Evolutionary conservation across 2,888 invertebrate genomes (phyloP), one percentile per base, ranked within the genome.

Genomic region (Molorchus minor): DNA sequence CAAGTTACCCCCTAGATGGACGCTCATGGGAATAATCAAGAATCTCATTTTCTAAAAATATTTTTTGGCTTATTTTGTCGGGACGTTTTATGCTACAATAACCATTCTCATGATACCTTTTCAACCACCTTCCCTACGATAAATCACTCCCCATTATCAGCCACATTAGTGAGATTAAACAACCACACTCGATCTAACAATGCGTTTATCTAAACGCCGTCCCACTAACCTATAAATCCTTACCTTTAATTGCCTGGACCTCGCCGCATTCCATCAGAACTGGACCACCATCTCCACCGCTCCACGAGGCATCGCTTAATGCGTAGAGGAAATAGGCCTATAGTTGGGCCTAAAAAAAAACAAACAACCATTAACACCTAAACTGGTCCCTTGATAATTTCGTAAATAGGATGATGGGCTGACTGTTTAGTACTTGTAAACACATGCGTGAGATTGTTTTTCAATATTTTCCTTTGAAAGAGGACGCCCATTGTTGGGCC

Each of bases 331-430:
- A 49, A 49, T 49, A 49, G 20, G 21, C 21, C 49, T n/a, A n/a
- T 29, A 38, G 49, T 38, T 38, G 38, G 49, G 33, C 47, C 45
- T 35, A 49, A 54, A 51, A 40, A 20, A 35, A 61, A 56, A 49
- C 56, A 43, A 45, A 38, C 36, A 13, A 17, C 19, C 43, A 45
- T 62, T 62, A 59, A 62, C 62, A 59, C 62, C 58, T 58, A 52
- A 61, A 58, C 58, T 56, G 54, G 61, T 61, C 54, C 61, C 53
- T 54, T 56, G 56, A 62, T 62, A 53, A 59, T 62, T 59, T 54
- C 56, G 59, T 62, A 56, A 62, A 62, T 51, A 61, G 47, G 40
- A 52, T 52, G 52, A 40, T 36, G 47, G 21, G 41, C 30, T 25
- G 30, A 52, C 30, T 38, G 52, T 52, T 52, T 52, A 52, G 52